Base-by-base conservation (phyloP, 2,888 invertebrate genomes). In the Tuta absoluta region DNA sequence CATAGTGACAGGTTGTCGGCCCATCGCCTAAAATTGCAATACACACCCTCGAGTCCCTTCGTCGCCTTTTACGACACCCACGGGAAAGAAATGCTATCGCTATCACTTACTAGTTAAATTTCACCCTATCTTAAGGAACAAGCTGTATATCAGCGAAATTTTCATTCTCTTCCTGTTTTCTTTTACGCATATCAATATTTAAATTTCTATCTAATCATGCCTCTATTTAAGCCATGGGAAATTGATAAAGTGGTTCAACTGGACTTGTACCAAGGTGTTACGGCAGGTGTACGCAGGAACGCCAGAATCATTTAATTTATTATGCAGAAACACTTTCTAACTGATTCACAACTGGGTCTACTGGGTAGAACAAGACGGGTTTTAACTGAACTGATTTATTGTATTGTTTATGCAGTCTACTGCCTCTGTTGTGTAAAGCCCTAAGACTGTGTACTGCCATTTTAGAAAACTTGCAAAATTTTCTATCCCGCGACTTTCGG, bases 321-420 rank as follows among this genome's bases (percentile, higher is more conserved):
- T 45, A 45, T 45, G 45, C 45, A 45, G 11, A 45, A 45, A 45
- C 45, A 45, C 45, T 45, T 45, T 45, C 45, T 17, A 45, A 17
- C 45, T 45, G 45, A 45, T 45, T 45, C 45, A 45, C 37, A 11
- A 37, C 37, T 37, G 12, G 37, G 12, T n/a, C 33, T 33, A n/a
- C 45, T 4, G 2, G n/a, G n/a, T 45, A 17, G 41, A 0, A n/a
- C n/a, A n/a, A 5, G 7, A 45, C 45, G 4, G 17, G 45, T 45
- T 17, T 1, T 45, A 17, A n/a, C 8, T 8, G n/a, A 11, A 11
- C 17, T 17, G 45, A n/a, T 45, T n/a, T 41, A 41, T 12, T 12
- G 41, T n/a, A 33, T 33, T 33, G 33, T 33, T 28, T 28, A 33
- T 33, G 10, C 33, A 33, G 8, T 33, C 33, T 5, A 33, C n/a